Conservation (phyloP, 2,113 vertebrate species). For the Eptesicus fuscus region DNA sequence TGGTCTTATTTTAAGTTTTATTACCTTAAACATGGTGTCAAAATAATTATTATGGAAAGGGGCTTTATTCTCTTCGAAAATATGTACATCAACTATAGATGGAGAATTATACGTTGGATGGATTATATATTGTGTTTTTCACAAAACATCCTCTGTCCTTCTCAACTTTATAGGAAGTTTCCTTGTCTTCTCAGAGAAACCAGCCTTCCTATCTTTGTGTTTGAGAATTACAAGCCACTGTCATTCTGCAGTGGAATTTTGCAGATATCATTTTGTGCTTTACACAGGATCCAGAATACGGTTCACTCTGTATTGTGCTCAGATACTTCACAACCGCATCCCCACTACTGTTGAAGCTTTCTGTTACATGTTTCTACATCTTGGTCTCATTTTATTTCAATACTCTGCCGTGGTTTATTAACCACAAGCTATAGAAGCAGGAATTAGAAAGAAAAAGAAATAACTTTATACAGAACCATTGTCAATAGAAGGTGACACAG, state of each 20-base stretch:
- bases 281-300: neutral
- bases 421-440: neutral
- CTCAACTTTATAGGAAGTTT: neutral
- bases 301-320: neutral
- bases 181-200: neutral
- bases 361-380: neutral
- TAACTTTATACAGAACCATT: conserved; percentile 34
- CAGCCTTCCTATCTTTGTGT: neutral
- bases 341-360: neutral
- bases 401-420: conserved; percentile 18
- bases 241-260: neutral
- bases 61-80: neutral
- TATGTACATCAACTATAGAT: neutral
- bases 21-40: neutral
- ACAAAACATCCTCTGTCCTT: neutral
- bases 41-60: neutral
- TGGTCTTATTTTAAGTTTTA: neutral
- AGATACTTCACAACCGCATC: neutral
- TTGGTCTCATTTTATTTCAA: conserved; percentile 49
- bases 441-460: conserved; percentile 35
- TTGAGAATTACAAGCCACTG: neutral
- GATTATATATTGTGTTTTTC: neutral
- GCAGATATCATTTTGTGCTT: neutral
- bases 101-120: neutral
- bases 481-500: conserved; percentile 44